These are phyloP conservation scores for Apodemus sylvaticus DNA, from an alignment of 2,113 vertebrate genomes.

Conservation along the genomic window DNA sequence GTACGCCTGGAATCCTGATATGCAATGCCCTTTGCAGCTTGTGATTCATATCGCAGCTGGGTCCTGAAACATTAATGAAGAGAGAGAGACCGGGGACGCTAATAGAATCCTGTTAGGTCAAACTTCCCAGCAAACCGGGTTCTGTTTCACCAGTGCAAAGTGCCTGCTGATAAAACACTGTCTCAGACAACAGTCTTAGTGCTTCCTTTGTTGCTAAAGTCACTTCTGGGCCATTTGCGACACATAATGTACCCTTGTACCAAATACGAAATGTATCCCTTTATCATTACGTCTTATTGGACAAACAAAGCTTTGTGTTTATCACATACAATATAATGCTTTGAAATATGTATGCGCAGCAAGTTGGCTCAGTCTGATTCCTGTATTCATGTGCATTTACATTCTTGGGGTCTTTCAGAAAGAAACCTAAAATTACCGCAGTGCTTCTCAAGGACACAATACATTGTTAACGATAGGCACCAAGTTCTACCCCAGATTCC, in stretches of 20 bases:
- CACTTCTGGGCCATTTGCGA: not conserved
- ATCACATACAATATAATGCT: not conserved
- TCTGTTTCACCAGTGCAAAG: slow-evolving; percentile 31
- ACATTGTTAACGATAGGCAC: not conserved
- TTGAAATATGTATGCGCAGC: not conserved
- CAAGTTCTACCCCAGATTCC: not conserved
- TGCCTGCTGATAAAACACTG: slow-evolving; percentile 28
- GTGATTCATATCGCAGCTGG: slow-evolving; percentile 52
- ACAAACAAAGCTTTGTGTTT: not conserved
- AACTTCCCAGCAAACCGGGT: slow-evolving; percentile 26
- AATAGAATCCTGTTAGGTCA: slow-evolving; percentile 58
- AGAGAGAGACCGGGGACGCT: slow-evolving; percentile 36
- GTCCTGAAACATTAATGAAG: slow-evolving; percentile 65
- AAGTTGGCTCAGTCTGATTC: not conserved
- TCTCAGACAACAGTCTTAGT: not conserved
- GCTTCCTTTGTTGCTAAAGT: slow-evolving; percentile 10
- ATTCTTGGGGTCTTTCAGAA: not conserved
- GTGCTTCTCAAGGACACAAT: not conserved
- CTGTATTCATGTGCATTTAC: not conserved
- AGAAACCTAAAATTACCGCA: not conserved
- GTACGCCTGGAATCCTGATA: not conserved
- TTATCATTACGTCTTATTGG: not conserved
- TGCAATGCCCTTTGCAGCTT: slow-evolving; percentile 64
- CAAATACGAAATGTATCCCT: not conserved
- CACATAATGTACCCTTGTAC: not conserved